These are phyloP conservation scores for Phyllopteryx taeniolatus DNA, from an alignment of 2,113 vertebrate genomes.

Conservation along the genomic window DNA sequence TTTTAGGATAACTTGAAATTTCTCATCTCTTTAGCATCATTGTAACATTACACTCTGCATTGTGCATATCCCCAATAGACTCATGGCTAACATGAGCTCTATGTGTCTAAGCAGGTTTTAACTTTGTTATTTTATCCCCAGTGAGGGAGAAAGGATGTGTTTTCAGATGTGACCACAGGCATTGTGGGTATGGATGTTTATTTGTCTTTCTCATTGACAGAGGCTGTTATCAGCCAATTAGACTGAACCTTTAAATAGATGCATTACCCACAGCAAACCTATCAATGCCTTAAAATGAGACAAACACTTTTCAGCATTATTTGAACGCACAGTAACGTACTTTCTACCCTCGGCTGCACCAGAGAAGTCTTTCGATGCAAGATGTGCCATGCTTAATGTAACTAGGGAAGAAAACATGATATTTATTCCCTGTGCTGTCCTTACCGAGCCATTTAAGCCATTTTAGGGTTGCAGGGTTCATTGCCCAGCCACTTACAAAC, in stretches of 20 bases:
- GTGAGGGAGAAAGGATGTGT: slow-evolving; percentile 51
- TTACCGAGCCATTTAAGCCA: background rate
- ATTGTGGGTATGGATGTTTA: slow-evolving; percentile 51
- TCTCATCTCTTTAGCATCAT: background rate
- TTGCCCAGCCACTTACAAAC: background rate
- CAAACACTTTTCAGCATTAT: background rate
- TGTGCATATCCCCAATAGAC: background rate
- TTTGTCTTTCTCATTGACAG: slow-evolving; percentile 61
- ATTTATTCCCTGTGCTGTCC: background rate
- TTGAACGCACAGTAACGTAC: background rate
- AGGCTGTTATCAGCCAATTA: slow-evolving; percentile 50
- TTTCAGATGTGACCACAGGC: slow-evolving; percentile 53
- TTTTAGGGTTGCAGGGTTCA: background rate
- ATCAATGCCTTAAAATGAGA: background rate
- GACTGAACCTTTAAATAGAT: slow-evolving; percentile 2
- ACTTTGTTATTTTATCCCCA: slow-evolving; percentile 60
- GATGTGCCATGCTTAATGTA: background rate
- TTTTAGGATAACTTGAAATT: background rate
- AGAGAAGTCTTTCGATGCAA: background rate
- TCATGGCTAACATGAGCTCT: background rate
- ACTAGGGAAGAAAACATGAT: background rate
- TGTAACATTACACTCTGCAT: background rate
- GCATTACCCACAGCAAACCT: background rate
- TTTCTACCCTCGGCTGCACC: background rate
- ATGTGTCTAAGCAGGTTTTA: slow-evolving; percentile 60